Evolutionary conservation across 2,797 vertebrate species (phyloP), one percentile per base, ranked within the genome.

Genomic region (Anomalospiza imberbis): DNA sequence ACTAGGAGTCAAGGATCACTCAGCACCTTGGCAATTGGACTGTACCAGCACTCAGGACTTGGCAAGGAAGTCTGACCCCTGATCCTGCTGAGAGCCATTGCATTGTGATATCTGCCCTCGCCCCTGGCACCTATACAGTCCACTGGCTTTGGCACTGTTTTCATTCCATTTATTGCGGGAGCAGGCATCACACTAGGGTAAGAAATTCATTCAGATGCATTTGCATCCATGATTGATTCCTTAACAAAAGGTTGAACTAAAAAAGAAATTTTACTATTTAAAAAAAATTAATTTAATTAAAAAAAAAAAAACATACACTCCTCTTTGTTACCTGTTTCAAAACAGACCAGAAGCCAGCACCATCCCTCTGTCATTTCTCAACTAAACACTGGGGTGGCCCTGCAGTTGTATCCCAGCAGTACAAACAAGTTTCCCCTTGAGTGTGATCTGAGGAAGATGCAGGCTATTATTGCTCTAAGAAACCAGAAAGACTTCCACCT

Each of bases 21-120:
- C 58, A 60, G 20, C 29, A 85, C 11, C 26, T 85, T 47, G 29
- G 16, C 13, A 36, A 22, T 34, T 38, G 24, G 32, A 10, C 18
- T 55, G 54, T 19, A 38, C 22, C 32, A 57, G 40, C 29, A 29
- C 22, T 32, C 10, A 32, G 32, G n/a, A 24, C 36, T 63, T 3
- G 1, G 21, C 36, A 72, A 31, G 60, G 60, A 79, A 47, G 28
- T 29, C 34, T 71, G 44, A 19, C 3, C 10, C 34, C 44, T 42
- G 25, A 70, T 28, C 7, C 14, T 74, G 12, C 20, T 44, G 53
- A 32, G 34, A 29, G 9, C 8, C 26, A 31, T 32, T 31, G 9
- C 5, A 48, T 11, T 2, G 1, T 10, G 3, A 24, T 9, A 13
- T 29, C n/a, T 60, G 26, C 13, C 34, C 29, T 84, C 2, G 1